These are phyloP conservation scores for Scaptomyza cyrtandrae DNA, from an alignment of 2,888 invertebrate genomes.

Conservation along the genomic window DNA sequence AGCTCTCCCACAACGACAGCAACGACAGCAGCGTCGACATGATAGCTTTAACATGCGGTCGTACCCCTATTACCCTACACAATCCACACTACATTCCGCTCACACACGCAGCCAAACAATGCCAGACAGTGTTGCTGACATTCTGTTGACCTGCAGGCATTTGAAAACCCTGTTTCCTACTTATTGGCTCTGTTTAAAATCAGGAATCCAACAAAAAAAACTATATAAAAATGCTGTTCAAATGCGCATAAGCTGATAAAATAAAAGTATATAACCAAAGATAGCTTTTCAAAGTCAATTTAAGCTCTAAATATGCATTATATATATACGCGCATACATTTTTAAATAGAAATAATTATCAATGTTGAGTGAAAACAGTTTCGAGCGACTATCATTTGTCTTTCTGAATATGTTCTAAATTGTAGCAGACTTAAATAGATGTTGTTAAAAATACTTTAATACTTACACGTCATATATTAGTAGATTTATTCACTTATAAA, in stretches of 20 bases:
- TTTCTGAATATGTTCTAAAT: too few relatives aligned
- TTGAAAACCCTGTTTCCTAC: slow-evolving; percentile 49
- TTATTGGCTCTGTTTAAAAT: slow-evolving; percentile 13
- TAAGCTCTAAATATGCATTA: not conserved
- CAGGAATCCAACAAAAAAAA: not conserved
- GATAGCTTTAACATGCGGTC: slow-evolving; percentile 63
- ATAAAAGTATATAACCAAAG: not conserved
- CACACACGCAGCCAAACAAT: slow-evolving; percentile 22
- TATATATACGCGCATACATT: not conserved
- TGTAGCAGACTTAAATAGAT: too few relatives aligned
- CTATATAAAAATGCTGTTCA: not conserved
- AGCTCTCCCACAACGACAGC: slow-evolving; percentile 25
- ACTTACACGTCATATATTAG: not conserved
- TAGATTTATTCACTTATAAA: not conserved
- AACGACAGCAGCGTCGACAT: slow-evolving; percentile 49
- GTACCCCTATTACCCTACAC: not conserved
- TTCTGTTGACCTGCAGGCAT: slow-evolving; percentile 57
- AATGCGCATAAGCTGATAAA: not conserved
- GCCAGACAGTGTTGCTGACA: slow-evolving; percentile 38
- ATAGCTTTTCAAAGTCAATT: not conserved
- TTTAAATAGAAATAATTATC: not conserved
- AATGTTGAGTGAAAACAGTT: not conserved
- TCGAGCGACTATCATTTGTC: not conserved
- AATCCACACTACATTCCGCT: slow-evolving; percentile 5
- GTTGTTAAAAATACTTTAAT: too few relatives aligned